Base-by-base conservation (phyloP, 2,888 invertebrate species). In the Nymphalis polychloros region DNA sequence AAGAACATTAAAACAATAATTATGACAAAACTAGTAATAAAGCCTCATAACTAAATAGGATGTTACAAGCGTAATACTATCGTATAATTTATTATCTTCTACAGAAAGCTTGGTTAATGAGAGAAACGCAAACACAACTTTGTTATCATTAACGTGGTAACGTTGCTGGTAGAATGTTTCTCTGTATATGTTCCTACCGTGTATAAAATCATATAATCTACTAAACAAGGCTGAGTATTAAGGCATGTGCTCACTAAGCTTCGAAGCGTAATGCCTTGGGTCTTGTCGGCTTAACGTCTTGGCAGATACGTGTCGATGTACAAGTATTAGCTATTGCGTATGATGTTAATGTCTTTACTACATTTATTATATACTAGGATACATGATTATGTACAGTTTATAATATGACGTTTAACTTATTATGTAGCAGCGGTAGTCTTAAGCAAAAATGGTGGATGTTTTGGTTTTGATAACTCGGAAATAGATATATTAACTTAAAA, bases 221-320 rank as follows among this genome's bases (percentile, higher is more conserved):
- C 41, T 41, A 41, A 7, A 35, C 55, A 17, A 35, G 6, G 55
- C 49, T 49, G 41, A 41, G 57, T 57, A 57, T 57, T 57, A 41
- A 35, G 57, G 19, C 57, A 19, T 57, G 57, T 57, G n/a, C 57
- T 19, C 19, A 17, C 57, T 57, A 41, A 57, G 41, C 57, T 31
- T 19, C 13, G 19, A 41, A 8, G 10, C 57, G 35, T 57, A 57
- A 57, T 57, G 19, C 57, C 41, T 17, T 17, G 31, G 57, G 57
- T 57, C 41, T 57, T 57, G 41, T 57, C 57, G 57, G 57, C 35
- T 57, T 57, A 57, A 10, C 41, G 41, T 57, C 57, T 57, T 57
- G 57, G 35, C 57, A 57, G 57, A 41, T 19, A 57, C 35, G 55
- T 31, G 57, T 35, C 57, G 35, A 57, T 57, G 57, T 35, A 27